phyloP scores from a whole-genome alignment of 1,140 invertebrate genomes.

The Hormaphis cornu region DNA sequence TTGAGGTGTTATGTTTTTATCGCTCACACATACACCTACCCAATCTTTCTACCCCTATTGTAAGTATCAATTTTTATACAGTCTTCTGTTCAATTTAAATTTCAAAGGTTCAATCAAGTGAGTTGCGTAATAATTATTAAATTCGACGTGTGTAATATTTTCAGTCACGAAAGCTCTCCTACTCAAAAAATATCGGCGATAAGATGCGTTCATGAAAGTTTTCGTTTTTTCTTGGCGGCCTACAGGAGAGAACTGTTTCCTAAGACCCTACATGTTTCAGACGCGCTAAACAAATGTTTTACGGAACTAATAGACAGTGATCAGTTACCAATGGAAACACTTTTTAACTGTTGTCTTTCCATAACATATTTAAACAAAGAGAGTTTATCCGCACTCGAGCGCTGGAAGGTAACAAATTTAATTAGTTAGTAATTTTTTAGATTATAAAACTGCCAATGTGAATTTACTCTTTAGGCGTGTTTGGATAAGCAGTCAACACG shows the following conservation, averaged over 20 bases:
- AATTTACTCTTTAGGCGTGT: not conserved
- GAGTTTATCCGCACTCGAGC: not conserved
- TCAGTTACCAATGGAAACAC: slow-evolving; percentile 17
- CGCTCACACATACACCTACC: not conserved
- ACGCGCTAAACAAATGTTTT: not conserved
- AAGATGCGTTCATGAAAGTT: slow-evolving; percentile 20
- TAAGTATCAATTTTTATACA: too few species aligned
- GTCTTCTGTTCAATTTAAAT: not conserved
- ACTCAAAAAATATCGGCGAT: slow-evolving; percentile 9
- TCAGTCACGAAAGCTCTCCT: slow-evolving; percentile 6
- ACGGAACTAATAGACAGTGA: not conserved
- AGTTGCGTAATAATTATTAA: not conserved
- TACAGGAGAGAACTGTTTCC: not conserved
- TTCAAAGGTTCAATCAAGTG: not conserved
- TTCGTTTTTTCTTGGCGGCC: slow-evolving; percentile 18
- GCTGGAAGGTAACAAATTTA: slow-evolving; percentile 3
- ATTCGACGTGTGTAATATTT: not conserved
- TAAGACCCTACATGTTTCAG: not conserved
- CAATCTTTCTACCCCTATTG: too few species aligned
- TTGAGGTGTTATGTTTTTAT: not conserved
- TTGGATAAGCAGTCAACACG: not conserved
- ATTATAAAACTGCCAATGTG: not conserved
- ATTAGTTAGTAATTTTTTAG: not conserved
- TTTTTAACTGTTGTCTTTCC: slow-evolving; percentile 17
- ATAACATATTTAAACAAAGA: not conserved